Base-by-base conservation (phyloP, 2,888 invertebrate species). In the Stratiomys singularior region DNA sequence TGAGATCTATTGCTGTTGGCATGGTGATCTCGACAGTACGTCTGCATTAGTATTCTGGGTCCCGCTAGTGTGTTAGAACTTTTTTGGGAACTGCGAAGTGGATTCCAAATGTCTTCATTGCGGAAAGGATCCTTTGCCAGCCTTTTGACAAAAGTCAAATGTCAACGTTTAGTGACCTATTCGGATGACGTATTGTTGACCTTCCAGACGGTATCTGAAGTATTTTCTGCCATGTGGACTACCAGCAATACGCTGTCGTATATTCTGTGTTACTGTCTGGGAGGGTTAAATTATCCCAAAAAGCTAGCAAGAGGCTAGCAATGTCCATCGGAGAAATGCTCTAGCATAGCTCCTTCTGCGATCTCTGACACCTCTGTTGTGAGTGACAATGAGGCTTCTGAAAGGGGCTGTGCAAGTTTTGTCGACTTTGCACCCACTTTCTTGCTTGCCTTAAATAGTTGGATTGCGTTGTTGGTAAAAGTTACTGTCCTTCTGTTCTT, bases 211-310 rank as follows among this genome's bases (percentile, higher is more conserved):
- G 76, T 81, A 79, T 52, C 76, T 77, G 58, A 79, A 80, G 52
- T 78, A 80, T 56, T 82, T 82, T 0, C 81, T 0, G 84, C 82
- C 37, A 82, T 79, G 71, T 85, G 86, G 0, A 86, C 84, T 0
- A 85, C 85, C 2, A 85, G 80, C 0, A 87, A 81, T 80, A 86
- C 85, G 9, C 85, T 56, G 78, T 87, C 86, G 9, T 37, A 37
- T 0, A 76, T 64, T 46, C 58, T 60, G 13, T 60, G 23, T 23
- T 11, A 4, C 58, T 60, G 21, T 13, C 23, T 4, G 11, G 23
- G 3, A 9, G 21, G 11, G 25, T 5, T 25, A 60, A 60, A 25
- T 60, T 60, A 21, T 13, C 25, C 2, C 13, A 18, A 21, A 86
- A 77, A 85, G 37, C 3, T 86, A 0, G 83, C 83, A 4, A 86